phyloP scores from a whole-genome alignment of 2,113 vertebrate genomes.

The Neolamprologus variostigma region DNA sequence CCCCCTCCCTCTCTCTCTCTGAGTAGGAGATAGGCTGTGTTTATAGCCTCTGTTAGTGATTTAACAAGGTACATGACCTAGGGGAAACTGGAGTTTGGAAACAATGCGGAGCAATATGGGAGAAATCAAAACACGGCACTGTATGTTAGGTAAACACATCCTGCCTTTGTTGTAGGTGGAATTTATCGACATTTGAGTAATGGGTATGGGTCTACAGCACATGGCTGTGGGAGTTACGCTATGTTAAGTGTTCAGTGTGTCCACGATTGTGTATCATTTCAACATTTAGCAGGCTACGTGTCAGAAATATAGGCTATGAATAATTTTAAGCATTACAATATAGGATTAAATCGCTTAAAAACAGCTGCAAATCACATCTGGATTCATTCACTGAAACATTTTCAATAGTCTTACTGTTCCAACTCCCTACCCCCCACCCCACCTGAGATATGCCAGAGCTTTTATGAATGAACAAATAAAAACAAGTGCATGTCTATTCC shows the following conservation, averaged over 20 bases:
- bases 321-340: not conserved
- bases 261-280: not conserved
- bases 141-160: conserved; percentile 33
- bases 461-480: conserved; percentile 41
- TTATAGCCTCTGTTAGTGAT: conserved; percentile 50
- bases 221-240: not conserved
- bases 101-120: conserved; percentile 45
- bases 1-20: not conserved
- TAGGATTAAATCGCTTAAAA: not conserved
- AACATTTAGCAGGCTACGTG: not conserved
- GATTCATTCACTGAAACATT: conserved; percentile 27
- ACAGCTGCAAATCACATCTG: conserved; percentile 21
- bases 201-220: not conserved
- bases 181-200: conserved; percentile 5
- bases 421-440: not conserved
- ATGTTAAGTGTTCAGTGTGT: not conserved
- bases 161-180: not conserved
- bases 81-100: conserved; percentile 33
- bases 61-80: conserved; percentile 53
- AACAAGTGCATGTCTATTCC: conserved; percentile 5
- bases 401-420: conserved; percentile 42
- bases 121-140: conserved; percentile 25
- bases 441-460: not conserved
- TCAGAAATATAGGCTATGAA: not conserved
- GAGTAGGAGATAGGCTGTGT: conserved; percentile 11